A percentile compares a stretch with the other conserved stretches of the same genome.
Evolutionary conservation across 2,888 invertebrate species (phyloP).

Genomic region (Sympetrum striolatum): DNA sequence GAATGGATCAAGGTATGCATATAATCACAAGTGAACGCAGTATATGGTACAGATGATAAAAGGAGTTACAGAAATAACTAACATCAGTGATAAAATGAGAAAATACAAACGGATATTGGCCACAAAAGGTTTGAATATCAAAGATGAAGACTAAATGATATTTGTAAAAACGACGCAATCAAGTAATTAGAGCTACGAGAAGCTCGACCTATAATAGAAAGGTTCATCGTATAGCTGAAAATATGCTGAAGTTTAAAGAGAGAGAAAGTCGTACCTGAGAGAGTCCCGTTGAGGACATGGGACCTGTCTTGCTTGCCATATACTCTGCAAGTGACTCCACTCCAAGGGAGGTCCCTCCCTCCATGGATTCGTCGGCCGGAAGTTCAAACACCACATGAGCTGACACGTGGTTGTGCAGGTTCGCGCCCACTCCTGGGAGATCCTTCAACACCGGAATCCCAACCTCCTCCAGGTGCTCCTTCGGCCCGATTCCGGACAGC

Average conservation of each 20-base stretch:
- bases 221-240: too few species aligned
- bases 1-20: too few species aligned
- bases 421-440: conserved; percentile 73
- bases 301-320: conserved; percentile 67
- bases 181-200: too few species aligned
- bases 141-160: too few species aligned
- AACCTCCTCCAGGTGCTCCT: conserved; percentile 65
- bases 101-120: too few species aligned
- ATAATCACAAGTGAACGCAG: too few species aligned
- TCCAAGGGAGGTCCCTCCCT: conserved; percentile 54
- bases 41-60: too few species aligned
- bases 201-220: too few species aligned
- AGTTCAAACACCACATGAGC: conserved; percentile 66
- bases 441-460: conserved; percentile 68
- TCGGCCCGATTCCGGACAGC: conserved; percentile 72
- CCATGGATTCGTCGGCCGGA: conserved; percentile 61
- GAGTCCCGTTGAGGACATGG: conserved; percentile 70
- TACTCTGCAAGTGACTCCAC: conserved; percentile 72
- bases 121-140: too few species aligned
- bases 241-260: not conserved
- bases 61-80: too few species aligned
- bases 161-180: too few species aligned
- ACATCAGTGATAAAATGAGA: too few species aligned
- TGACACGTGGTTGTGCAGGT: conserved; percentile 74
- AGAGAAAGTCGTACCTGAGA: conserved; percentile 63